Evolutionary conservation across 2,113 vertebrate species (phyloP), one percentile per base, ranked within the genome.

Genomic region (Colossoma macropomum): DNA sequence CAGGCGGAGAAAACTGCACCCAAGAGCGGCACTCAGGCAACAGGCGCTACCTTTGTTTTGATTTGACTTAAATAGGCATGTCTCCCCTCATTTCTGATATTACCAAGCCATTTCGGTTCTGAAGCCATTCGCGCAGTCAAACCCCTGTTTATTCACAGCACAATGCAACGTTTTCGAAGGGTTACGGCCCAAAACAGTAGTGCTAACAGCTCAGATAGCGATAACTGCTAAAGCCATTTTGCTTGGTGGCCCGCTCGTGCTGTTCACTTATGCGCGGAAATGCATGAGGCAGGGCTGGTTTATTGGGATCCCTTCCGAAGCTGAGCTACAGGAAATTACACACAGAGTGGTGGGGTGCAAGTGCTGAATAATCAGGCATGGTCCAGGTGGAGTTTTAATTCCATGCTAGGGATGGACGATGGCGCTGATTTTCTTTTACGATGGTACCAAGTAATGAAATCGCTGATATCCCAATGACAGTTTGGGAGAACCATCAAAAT

Each of bases 241-340:
- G 66, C 82, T 88, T 79, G 78, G 87, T 89, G 82, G 88, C 86
- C 86, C 90, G 84, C 85, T 91, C 86, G 85, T 87, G 86, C 81
- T 86, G 81, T 92, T 92, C 86, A 86, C 87, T 91, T 92, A 87
- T 83, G 84, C 85, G 83, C 65, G 66, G 87, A 92, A 89, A 92
- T 87, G 86, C 79, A 83, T 76, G 86, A 80, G 52, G 89, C 86
- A 84, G 85, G 91, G 87, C 89, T 89, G 88, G 80, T 92, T 89
- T 89, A 94, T 92, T 92, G 89, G 85, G 70, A 70, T 75, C 85
- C 81, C 81, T 88, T 77, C 82, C 82, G 86, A 87, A 87, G 89
- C 89, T 92, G 89, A 90, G 81, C 89, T 84, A 88, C 88, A 89
- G 89, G 91, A 93, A 91, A 94, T 92, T 92, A 88, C 91, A 90